Conservation (phyloP, 2,797 vertebrate genomes). For the Enteromius anoplus region DNA sequence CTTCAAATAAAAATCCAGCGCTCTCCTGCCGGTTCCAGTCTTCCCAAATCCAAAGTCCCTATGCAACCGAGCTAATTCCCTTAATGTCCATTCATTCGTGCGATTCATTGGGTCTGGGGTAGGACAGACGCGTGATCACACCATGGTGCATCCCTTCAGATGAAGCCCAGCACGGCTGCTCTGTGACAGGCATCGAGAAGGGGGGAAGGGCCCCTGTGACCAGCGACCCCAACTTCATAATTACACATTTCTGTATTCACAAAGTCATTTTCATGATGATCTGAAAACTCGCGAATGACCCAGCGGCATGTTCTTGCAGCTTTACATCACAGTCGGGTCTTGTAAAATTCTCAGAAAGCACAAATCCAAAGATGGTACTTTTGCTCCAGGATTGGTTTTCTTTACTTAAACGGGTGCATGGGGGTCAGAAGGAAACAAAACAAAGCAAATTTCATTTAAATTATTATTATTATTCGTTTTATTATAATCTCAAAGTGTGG, state of each 20-base stretch:
- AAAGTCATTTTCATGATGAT: conserved; percentile 77
- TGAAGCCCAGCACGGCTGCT: conserved; percentile 59
- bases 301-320: conserved; percentile 64
- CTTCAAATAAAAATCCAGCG: conserved; percentile 66
- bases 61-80: conserved; percentile 68
- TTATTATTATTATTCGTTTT: no score
- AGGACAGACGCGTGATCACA: conserved; percentile 57
- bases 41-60: conserved; percentile 63
- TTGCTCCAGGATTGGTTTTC: not conserved
- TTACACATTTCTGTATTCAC: conserved; percentile 69
- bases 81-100: conserved; percentile 58
- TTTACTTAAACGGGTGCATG: conserved; percentile 4
- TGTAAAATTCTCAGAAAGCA: conserved; percentile 9
- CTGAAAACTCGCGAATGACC: conserved; percentile 72
- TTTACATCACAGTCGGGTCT: conserved; percentile 38
- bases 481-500: no score
- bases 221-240: conserved; percentile 60
- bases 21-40: conserved; percentile 60
- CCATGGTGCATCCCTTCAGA: conserved; percentile 59
- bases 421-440: conserved; percentile 5
- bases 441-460: not conserved
- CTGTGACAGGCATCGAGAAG: conserved; percentile 62
- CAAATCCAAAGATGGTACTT: not conserved
- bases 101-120: conserved; percentile 61
- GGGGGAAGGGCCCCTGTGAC: conserved; percentile 58